These are phyloP conservation scores for Melopsittacus undulatus DNA, from an alignment of 2,797 vertebrate genomes.

Conservation along the genomic window DNA sequence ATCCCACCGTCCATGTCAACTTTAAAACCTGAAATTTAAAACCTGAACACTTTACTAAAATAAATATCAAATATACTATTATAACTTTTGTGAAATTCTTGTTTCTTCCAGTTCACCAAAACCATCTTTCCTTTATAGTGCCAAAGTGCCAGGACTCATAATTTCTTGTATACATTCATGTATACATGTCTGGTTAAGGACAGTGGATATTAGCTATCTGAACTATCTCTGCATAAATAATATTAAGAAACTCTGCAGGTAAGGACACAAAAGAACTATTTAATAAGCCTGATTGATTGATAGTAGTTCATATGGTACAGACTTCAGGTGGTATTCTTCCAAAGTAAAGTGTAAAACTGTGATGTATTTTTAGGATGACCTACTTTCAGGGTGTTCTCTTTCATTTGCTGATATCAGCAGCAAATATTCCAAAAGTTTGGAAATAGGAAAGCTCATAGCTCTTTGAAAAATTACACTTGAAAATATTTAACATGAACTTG, in stretches of 20 bases:
- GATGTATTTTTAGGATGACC: background rate
- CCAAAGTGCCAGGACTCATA: background rate
- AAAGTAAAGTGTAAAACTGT: background rate
- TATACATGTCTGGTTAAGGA: background rate
- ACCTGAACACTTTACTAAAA: background rate
- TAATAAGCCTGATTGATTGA: background rate
- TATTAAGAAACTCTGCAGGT: background rate
- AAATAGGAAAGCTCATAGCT: background rate
- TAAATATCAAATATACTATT: background rate
- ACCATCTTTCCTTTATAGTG: background rate
- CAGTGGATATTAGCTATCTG: background rate
- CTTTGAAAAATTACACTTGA: background rate
- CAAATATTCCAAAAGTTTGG: background rate
- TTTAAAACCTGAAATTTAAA: background rate
- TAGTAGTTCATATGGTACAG: background rate
- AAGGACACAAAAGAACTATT: background rate
- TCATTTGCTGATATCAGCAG: background rate
- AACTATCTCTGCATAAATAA: background rate
- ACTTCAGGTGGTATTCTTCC: background rate
- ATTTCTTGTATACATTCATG: background rate
- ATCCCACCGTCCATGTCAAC: no score
- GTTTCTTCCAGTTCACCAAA: background rate
- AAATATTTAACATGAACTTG: background rate
- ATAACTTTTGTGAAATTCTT: background rate
- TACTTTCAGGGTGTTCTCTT: background rate